Evolutionary conservation across 2,797 vertebrate genomes (phyloP), one percentile per base, ranked within the genome.

Genomic region (Notolepis coatsorum): DNA sequence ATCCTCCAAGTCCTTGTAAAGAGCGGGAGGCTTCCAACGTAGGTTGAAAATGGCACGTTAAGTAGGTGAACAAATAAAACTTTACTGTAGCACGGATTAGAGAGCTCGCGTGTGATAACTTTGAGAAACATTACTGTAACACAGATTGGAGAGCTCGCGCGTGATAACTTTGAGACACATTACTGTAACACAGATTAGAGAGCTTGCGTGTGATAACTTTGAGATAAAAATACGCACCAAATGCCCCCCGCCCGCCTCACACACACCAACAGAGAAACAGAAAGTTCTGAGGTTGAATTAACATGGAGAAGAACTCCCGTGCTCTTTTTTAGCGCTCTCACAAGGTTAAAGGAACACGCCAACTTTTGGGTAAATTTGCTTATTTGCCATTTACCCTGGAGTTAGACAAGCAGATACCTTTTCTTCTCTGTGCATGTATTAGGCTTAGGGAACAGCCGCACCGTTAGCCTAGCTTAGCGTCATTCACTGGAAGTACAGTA

Each of bases 1-100:
- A 52, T 35, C 61, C 71, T 49, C 59, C 35, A 31, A 42, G 46
- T 23, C 6, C 73, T 75, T 71, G 69, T 71, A 75, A 79, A 72
- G 52, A 56, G 52, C 18, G 58, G 27, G 37, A 61, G n/a, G 23
- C 51, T 75, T 74, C 27, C 49, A 81, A 54, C 57, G 52, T 58
- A 49, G 41, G 45, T 62, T 39, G 61, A 73, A 75, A 71, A 48
- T 58, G 31, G 20, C 47, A 43, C 10, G 20, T 57, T 57, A 50
- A 54, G 53, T 23, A 25, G n/a, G n/a, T n/a, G n/a, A 24, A 52
- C 45, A 54, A 18, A 43, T 27, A 23, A 68, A 65, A 62, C 0
- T 70, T 59, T 53, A 61, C 30, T 41, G 30, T 15, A 41, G 1
- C 23, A 35, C 35, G 46, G 18, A 25, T 25, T 59, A 24, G 13